phyloP scores from a whole-genome alignment of 2,113 vertebrate genomes.

The Hyaena hyaena region DNA sequence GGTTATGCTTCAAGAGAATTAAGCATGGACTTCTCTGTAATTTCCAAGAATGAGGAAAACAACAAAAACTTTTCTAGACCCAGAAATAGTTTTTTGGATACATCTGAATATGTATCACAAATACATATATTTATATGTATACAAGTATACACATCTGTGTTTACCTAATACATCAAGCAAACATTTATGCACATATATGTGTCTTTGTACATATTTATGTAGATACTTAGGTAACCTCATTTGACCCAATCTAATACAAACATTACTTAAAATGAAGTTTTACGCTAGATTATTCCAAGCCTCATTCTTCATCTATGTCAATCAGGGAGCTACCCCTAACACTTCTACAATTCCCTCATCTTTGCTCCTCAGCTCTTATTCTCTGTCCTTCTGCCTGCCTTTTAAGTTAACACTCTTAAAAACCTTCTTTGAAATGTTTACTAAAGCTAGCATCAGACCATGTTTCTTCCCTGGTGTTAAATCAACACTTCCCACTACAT shows the following conservation, averaged over 20 bases:
- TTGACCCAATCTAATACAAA: neutral
- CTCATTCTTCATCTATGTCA: neutral
- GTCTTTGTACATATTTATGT: neutral
- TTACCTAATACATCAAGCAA: neutral
- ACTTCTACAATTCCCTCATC: neutral
- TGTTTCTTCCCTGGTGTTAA: conserved; percentile 82
- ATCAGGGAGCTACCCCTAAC: neutral
- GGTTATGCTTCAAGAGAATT: neutral
- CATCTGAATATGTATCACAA: neutral
- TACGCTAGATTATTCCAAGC: neutral
- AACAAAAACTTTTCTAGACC: neutral
- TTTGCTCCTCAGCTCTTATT: conserved; percentile 22
- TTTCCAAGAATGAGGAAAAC: neutral
- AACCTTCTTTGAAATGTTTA: conserved; percentile 82
- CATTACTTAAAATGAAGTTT: neutral
- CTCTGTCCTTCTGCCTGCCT: conserved; percentile 71
- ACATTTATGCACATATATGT: neutral
- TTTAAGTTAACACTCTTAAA: conserved; percentile 74
- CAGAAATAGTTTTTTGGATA: neutral
- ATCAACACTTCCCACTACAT: conserved; percentile 85
- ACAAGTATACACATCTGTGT: neutral
- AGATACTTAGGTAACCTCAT: neutral
- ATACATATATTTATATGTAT: neutral
- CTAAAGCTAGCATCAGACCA: conserved; percentile 76
- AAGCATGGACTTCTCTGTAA: neutral